These are phyloP conservation scores for Venustaconcha ellipsiformis DNA, from an alignment of 1,140 invertebrate genomes.

Conservation along the genomic window DNA sequence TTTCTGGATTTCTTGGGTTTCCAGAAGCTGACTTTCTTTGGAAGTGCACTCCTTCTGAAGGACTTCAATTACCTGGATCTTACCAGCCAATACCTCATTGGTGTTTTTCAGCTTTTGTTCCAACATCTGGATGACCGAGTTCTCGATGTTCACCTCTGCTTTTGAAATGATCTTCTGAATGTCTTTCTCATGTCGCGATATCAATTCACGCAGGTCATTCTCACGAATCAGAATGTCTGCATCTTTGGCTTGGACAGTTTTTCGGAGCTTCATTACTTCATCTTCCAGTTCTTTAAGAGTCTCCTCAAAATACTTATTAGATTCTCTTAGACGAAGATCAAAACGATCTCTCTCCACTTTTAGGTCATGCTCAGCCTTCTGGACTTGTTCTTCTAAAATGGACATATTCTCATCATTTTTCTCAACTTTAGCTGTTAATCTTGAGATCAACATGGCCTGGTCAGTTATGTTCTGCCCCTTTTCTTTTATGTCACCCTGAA, in stretches of 20 bases:
- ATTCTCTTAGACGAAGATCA: conserved; percentile 56
- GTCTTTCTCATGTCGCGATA: conserved; percentile 60
- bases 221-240: conserved; percentile 53
- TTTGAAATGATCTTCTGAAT: conserved; percentile 60
- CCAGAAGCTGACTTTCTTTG: conserved; percentile 56
- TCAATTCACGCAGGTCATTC: conserved; percentile 58
- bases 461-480: conserved; percentile 57
- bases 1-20: conserved; percentile 50
- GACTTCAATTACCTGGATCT: conserved; percentile 60
- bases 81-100: conserved; percentile 62
- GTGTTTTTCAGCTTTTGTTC: conserved; percentile 62
- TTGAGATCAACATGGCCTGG: conserved; percentile 53
- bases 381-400: conserved; percentile 49
- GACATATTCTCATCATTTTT: conserved; percentile 52
- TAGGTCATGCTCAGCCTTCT: conserved; percentile 55
- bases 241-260: conserved; percentile 52
- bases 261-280: conserved; percentile 46
- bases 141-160: conserved; percentile 58
- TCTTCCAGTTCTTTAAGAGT: conserved; percentile 56
- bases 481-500: conserved; percentile 57
- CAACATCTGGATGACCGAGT: conserved; percentile 62
- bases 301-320: conserved; percentile 65
- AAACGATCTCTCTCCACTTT: conserved; percentile 59
- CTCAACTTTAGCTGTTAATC: conserved; percentile 61
- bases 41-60: conserved; percentile 54